Evolutionary conservation across 2,797 vertebrate species (phyloP).

Genomic region (Xiphophorus birchmanni): DNA sequence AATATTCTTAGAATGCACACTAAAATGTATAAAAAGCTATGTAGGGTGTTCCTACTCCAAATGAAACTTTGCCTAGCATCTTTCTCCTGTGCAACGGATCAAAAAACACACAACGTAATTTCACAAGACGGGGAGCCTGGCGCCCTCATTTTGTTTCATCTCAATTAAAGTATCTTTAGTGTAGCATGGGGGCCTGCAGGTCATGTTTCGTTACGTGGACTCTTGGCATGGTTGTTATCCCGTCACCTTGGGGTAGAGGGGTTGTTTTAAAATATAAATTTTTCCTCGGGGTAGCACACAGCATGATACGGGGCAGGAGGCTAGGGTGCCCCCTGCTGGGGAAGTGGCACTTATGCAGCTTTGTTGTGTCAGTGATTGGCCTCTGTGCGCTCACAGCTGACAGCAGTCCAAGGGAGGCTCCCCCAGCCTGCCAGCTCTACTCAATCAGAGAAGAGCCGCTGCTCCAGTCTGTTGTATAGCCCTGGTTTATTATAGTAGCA

Average conservation of each 20-base stretch:
- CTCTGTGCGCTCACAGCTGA: constrained; percentile 77
- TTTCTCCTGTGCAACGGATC: constrained; percentile 59
- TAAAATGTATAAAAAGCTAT: constrained; percentile 52
- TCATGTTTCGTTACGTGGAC: constrained; percentile 66
- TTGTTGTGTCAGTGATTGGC: constrained; percentile 83
- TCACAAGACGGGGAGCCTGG: constrained; percentile 63
- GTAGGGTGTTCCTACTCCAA: constrained; percentile 61
- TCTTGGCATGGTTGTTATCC: constrained; percentile 73
- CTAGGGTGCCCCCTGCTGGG: constrained; percentile 87
- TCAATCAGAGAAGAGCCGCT: constrained; percentile 76
- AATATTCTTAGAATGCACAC: constrained; percentile 46
- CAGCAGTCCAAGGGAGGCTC: constrained; percentile 83
- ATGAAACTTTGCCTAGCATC: constrained; percentile 57
- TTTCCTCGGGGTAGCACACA: constrained; percentile 66
- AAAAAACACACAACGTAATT: constrained; percentile 69
- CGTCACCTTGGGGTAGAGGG: constrained; percentile 69
- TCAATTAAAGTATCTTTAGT: constrained; percentile 77
- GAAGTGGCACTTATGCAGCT: constrained; percentile 75
- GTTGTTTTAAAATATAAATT: constrained; percentile 80
- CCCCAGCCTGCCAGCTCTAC: constrained; percentile 84
- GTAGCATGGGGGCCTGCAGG: constrained; percentile 60
- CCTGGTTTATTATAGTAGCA: constrained; percentile 29
- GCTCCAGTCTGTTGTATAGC: constrained; percentile 44
- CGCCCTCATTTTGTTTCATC: constrained; percentile 68
- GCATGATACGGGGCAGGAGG: constrained; percentile 69